Evolutionary conservation across 2,113 vertebrate species (phyloP), one percentile per base, ranked within the genome.

Genomic region (Perccottus glenii): DNA sequence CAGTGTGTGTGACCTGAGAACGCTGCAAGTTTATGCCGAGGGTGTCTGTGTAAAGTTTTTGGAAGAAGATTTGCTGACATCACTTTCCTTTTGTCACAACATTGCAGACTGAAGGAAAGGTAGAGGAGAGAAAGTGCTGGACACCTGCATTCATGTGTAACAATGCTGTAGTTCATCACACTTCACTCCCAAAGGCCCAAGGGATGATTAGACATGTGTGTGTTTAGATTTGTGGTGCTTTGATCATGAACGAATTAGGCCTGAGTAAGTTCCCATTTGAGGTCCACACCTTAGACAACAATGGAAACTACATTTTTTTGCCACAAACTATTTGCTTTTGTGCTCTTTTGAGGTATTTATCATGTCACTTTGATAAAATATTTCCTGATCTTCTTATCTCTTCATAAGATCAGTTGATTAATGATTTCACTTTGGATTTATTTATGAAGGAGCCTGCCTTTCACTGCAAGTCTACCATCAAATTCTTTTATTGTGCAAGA

Each of bases 401-500:
- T 10, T 15, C 42, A 12, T 15, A 7, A 11, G 9, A 16, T 64
- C 69, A 69, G 74, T 59, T 81, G 82, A 89, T 89, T 88, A 86
- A 73, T 67, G 44, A 46, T 75, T 85, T 60, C 70, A 75, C 64
- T 71, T 72, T 46, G 19, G 19, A 27, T 76, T 77, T 77, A 83
- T 83, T 83, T 81, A 87, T 88, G 69, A 60, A 67, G 79, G 67
- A 83, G 81, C 68, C 62, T 67, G 78, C 73, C 64, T 81, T 89
- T 91, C 89, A 90, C 9, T 68, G 67, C 75, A 82, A 91, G 75
- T 77, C 75, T 83, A 84, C 83, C 87, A 75, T 87, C 81, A 50
- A 72, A 73, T 85, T 83, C 77, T 90, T 89, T 83, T 83, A 90
- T 86, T 75, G 84, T 65, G 72, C 27, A 43, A 72, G 62, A 89